phyloP scores from a whole-genome alignment of 2,888 invertebrate genomes.

The Ectemnius continuus region DNA sequence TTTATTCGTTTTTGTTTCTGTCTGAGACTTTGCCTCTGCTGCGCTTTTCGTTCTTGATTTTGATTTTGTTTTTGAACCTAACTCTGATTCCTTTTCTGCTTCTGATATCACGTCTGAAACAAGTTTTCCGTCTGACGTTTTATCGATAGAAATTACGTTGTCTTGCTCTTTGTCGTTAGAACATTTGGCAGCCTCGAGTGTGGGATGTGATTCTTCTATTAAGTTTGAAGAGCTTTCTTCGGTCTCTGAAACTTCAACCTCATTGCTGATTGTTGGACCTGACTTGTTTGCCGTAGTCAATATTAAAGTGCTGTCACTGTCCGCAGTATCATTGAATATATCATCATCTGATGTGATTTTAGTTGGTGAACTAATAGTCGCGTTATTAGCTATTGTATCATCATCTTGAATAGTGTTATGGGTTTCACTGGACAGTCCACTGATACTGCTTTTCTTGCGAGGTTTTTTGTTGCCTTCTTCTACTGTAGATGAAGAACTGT shows the following conservation, averaged over 20 bases:
- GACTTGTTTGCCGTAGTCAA: too few species aligned
- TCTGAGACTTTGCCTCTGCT: neutral
- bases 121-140: constrained; percentile 5
- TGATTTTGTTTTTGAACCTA: neutral
- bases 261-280: too few species aligned
- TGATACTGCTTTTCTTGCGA: too few species aligned
- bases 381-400: too few species aligned
- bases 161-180: too few species aligned
- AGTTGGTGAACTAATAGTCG: neutral
- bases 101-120: neutral
- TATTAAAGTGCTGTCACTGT: neutral
- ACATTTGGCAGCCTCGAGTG: too few species aligned
- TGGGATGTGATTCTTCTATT: too few species aligned
- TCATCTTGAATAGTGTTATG: too few species aligned
- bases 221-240: too few species aligned
- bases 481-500: neutral
- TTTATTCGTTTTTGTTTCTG: neutral
- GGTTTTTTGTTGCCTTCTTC: neutral
- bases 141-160: constrained; percentile 6
- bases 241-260: too few species aligned
- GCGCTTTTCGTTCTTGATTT: neutral
- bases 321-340: neutral
- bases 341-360: neutral
- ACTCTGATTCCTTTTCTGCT: neutral
- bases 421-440: too few species aligned